Evolutionary conservation across 2,888 invertebrate genomes (phyloP), one percentile per base, ranked within the genome.

Genomic region (Spilosoma lubricipeda): DNA sequence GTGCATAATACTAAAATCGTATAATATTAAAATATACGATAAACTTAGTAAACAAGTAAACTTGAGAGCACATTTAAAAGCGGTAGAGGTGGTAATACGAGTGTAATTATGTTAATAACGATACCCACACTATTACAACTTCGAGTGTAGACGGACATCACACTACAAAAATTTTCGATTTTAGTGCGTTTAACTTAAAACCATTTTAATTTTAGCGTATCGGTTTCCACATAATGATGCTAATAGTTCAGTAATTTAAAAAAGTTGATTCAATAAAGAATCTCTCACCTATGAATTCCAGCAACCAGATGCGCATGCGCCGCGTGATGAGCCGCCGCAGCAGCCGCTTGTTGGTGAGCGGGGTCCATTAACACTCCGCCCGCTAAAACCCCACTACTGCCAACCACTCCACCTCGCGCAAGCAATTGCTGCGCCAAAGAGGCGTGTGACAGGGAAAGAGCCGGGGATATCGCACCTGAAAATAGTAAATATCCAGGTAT

Each of bases 391-490:
- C 93, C 95, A 72, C 94, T 92, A 67, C 93, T 96, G 82, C 90
- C 96, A 90, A 88, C 96, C 85, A 90, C 96, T 63, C 88, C 96
- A 75, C 91, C 94, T 30, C 94, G 87, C 33, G 94, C 95, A 75
- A 95, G 86, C 52, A 95, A 82, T 81, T 94, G 95, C 86, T 94
- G 95, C 36, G 95, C 97, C 86, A 91, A 93, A 78, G 89, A 96
- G 88, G 90, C 96, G 92, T 92, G 96, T 23, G 95, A 96, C 77
- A 97, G 95, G 66, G 97, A 97, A 70, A 98, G 95, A 0, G 98
- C 98, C 23, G 99, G 99, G 84, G 98, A 98, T 92, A 99, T 97
- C n/a, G 98, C 98, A 85, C 97, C 96, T 96, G 87, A 15, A 91
- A 91, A 23, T 42, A 20, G 27, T 15, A 36, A 64, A 42, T 15